Base-by-base conservation (phyloP, 2,888 invertebrate genomes). In the Lasioglossum figueresi region DNA sequence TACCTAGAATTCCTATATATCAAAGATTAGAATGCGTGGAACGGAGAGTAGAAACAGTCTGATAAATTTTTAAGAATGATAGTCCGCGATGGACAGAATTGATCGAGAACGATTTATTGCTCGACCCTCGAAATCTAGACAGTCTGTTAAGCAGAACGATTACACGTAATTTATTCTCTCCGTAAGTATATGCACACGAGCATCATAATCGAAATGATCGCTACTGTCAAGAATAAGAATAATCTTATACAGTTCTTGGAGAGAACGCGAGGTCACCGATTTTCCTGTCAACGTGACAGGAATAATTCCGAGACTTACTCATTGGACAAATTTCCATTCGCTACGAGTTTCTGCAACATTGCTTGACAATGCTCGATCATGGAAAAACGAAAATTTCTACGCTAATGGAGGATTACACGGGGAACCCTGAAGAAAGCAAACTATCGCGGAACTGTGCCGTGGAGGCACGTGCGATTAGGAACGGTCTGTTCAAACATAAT, bases 321-420 rank as follows among this genome's bases (percentile, higher is more conserved):
- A 45, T n/a, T 31, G 45, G 45, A 72, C 72, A 43, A 43, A 71
- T 43, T 71, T 71, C 71, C 71, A 71, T 71, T 59, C 75, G 75
- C 40, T 19, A 3, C 19, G 56, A 71, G 71, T 71, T 71, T 71
- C 34, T 40, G 27, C 43, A 8, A 16, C 37, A 19, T 66, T 63
- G 5, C 63, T 63, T 6, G 66, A 68, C 34, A 68, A 68, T 68
- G 19, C 66, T 23, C 37, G 31, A 68, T 68, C 66, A 34, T 10
- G 19, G 23, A 40, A 12, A 4, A n/a, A 68, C 68, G 37, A 37
- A n/a, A 68, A 68, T 37, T 37, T 40, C 40, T 23, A 63, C 27
- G 31, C n/a, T 63, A 16, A 63, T 27, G 19, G 19, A 19, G 31
- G 2, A 34, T 31, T 34, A 12, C 68, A n/a, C 12, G 5, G n/a